phyloP scores from a whole-genome alignment of 2,113 vertebrate species.

The Archilochus colubris region DNA sequence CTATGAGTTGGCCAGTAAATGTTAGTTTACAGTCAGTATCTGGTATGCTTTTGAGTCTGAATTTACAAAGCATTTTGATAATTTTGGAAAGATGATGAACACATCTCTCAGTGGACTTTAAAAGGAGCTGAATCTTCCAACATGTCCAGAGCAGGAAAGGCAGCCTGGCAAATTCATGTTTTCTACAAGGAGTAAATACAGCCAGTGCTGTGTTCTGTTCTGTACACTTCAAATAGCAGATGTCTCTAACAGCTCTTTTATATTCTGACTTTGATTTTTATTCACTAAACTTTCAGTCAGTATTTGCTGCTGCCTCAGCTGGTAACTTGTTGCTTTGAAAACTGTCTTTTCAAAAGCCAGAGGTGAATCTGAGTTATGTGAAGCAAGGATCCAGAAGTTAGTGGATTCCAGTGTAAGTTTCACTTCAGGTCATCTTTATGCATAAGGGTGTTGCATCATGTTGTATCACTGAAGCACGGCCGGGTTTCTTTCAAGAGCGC shows the following conservation, averaged over 20 bases:
- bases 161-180: conserved; percentile 11
- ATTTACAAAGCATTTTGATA: background rate
- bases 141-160: background rate
- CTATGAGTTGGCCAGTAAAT: conserved; percentile 25
- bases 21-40: background rate
- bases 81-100: background rate
- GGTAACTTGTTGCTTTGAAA: background rate
- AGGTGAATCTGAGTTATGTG: background rate
- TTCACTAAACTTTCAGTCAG: background rate
- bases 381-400: background rate
- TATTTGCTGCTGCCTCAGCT: conserved; percentile 30
- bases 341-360: background rate
- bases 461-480: fast-evolving
- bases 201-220: conserved; percentile 7
- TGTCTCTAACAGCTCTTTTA: conserved; percentile 11
- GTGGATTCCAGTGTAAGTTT: background rate
- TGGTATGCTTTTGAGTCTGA: conserved; percentile 23
- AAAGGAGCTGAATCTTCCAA: background rate
- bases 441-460: background rate
- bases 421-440: background rate
- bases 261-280: conserved; percentile 19
- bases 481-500: background rate
- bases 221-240: conserved; percentile 11
- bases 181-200: background rate
- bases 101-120: background rate